Evolutionary conservation across 2,113 vertebrate genomes (phyloP).

Genomic region (Sphyrna mokarran): DNA sequence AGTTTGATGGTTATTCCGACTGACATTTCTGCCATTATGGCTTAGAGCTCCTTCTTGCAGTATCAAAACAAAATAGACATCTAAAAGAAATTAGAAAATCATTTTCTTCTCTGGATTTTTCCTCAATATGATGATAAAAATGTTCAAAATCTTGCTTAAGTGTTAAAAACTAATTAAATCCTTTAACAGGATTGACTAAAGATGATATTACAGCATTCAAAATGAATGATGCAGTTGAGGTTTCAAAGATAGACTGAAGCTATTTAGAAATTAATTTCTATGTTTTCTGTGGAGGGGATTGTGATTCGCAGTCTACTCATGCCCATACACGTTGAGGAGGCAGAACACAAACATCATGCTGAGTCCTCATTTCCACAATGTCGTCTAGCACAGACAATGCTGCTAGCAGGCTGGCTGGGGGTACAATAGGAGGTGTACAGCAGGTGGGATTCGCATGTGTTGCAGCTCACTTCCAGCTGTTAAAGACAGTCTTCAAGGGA

Average conservation of each 20-base stretch:
- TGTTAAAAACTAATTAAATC: not conserved
- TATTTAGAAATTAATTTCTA: not conserved
- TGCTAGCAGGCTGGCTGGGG: too few species aligned
- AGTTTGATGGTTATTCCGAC: not conserved
- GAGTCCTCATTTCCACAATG: not conserved
- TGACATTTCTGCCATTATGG: conserved; percentile 12
- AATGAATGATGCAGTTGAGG: not conserved
- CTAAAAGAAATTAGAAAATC: not conserved
- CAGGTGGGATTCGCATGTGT: not conserved
- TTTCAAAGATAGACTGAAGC: not conserved
- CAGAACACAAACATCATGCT: not conserved
- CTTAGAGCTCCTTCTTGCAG: conserved; percentile 11
- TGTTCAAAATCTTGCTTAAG: not conserved
- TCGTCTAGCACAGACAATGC: too few species aligned
- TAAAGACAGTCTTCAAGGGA: not conserved
- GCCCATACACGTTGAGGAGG: not conserved
- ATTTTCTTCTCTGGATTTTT: not conserved
- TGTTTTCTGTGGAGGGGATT: not conserved
- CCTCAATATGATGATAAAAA: not conserved
- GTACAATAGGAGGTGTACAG: not conserved
- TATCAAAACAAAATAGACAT: not conserved
- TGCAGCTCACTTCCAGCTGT: not conserved
- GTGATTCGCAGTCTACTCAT: not conserved
- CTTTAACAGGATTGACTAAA: too few species aligned
- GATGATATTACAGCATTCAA: not conserved